Base-by-base conservation (phyloP, 2,888 invertebrate genomes). In the Plebejus anna region DNA sequence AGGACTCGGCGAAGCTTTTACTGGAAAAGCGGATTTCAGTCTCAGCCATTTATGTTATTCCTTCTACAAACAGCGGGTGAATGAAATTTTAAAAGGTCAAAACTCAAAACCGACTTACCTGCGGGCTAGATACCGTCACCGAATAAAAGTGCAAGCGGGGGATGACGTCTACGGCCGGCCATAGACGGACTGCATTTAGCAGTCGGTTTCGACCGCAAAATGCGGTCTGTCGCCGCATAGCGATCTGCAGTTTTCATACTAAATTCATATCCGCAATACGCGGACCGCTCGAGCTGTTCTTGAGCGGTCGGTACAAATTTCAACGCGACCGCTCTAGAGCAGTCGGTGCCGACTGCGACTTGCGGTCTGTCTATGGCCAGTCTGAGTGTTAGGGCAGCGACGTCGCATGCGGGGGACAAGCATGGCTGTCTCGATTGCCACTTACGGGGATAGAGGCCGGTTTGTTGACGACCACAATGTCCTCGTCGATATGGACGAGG, bases 371-470 rank as follows among this genome's bases (percentile, higher is more conserved):
- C 47, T 47, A 2, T 47, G 47, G 47, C 9, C 59, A 66, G 36
- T 47, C 32, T 38, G 57, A 36, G 57, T 28, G 71, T 59, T 51
- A 70, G 61, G 70, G 55, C 36, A 38, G 36, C 36, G 38, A 71
- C 57, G 59, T 22, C 55, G 75, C 81, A 81, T 78, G 79, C 81
- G 76, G 81, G 82, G 82, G 80, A 81, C 79, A 86, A 88, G 83
- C 84, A 96, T 96, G 96, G 96, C 96, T 94, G 96, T 96, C 96
- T 95, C 96, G 96, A 94, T 95, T 96, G 97, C 97, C 97, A 98
- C 98, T 98, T 97, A 99, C 98, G 94, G 99, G 99, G 95, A 99
- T 98, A 94, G 99, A 99, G 95, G 98, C 98, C 92, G 99, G 99
- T 96, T 99, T 99, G 96, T 99, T 98, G 95, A 99, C 98, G 95